A percentile compares a stretch with the other conserved stretches of the same genome.
phyloP scores from a whole-genome alignment of 2,888 invertebrate genomes.

The Lysandra coridon region DNA sequence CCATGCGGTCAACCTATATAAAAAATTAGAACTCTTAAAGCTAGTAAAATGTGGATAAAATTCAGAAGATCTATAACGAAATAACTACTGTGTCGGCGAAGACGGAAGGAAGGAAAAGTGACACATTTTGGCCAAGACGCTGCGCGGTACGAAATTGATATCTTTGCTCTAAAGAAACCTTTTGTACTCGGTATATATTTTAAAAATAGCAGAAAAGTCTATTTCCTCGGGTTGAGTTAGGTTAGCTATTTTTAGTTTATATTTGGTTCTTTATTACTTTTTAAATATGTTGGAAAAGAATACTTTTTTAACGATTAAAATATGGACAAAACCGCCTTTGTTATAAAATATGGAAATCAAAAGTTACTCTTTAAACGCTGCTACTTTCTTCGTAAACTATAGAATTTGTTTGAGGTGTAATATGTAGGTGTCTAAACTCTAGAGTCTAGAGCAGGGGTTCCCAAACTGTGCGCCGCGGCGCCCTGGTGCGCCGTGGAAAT shows the following conservation, averaged over 20 bases:
- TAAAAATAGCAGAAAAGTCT: not conserved
- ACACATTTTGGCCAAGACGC: conserved; percentile 1
- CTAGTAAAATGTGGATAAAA: not conserved
- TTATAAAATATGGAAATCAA: no score
- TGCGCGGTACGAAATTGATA: conserved; percentile 16
- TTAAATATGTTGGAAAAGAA: not conserved
- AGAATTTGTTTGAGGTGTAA: no score
- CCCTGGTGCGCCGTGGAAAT: no score
- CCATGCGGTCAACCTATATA: not conserved
- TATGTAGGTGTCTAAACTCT: not conserved
- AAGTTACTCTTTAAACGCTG: no score
- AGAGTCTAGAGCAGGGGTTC: no score
- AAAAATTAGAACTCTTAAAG: not conserved
- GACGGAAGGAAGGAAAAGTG: conserved; percentile 22
- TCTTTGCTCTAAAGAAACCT: conserved; percentile 4
- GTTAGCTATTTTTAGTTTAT: not conserved
- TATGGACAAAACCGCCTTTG: no score
- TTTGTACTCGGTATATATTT: not conserved
- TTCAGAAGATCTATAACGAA: not conserved
- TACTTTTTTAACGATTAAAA: no score
- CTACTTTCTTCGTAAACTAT: no score
- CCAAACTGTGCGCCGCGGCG: no score
- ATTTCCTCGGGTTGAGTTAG: not conserved
- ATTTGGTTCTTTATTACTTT: not conserved
- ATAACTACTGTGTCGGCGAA: not conserved